Conservation (phyloP, 2,113 vertebrate genomes). For the Ahaetulla prasina region DNA sequence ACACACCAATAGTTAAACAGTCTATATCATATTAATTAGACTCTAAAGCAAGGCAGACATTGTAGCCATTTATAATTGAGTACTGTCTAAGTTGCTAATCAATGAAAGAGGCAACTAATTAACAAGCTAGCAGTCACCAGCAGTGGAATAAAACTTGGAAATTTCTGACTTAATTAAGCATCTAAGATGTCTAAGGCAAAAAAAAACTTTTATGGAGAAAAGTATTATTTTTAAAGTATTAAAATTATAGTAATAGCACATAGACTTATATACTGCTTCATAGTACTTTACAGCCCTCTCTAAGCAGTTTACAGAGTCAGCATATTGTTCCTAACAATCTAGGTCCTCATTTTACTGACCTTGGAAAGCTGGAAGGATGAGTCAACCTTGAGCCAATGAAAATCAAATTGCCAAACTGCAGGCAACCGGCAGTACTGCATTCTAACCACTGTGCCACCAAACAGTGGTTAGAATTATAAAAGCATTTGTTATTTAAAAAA, state of each 20-base stretch:
- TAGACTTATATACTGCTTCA: no score
- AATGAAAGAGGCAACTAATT: slow-evolving; percentile 67
- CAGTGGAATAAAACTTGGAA: slow-evolving; percentile 59
- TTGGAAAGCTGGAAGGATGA: no score
- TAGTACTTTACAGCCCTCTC: no score
- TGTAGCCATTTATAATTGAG: slow-evolving; percentile 49
- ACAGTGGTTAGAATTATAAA: not conserved
- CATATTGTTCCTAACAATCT: no score
- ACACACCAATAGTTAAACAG: slow-evolving; percentile 52
- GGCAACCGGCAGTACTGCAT: no score
- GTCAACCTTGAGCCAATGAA: no score
- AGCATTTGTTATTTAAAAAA: slow-evolving; percentile 5
- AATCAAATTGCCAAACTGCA: no score
- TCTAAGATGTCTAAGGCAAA: slow-evolving; percentile 57
- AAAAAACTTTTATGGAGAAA: slow-evolving; percentile 32
- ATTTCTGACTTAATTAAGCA: slow-evolving; percentile 69
- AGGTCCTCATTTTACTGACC: no score
- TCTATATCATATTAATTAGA: slow-evolving; percentile 64
- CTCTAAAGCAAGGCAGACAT: slow-evolving; percentile 48
- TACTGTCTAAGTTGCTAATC: slow-evolving; percentile 63
- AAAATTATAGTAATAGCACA: not conserved
- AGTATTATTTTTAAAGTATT: slow-evolving; percentile 44
- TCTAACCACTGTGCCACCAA: no score
- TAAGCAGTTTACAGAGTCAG: no score
- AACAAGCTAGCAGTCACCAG: slow-evolving; percentile 62